Evolutionary conservation across 1,140 invertebrate genomes (phyloP).

Genomic region (Polyergus mexicanus): DNA sequence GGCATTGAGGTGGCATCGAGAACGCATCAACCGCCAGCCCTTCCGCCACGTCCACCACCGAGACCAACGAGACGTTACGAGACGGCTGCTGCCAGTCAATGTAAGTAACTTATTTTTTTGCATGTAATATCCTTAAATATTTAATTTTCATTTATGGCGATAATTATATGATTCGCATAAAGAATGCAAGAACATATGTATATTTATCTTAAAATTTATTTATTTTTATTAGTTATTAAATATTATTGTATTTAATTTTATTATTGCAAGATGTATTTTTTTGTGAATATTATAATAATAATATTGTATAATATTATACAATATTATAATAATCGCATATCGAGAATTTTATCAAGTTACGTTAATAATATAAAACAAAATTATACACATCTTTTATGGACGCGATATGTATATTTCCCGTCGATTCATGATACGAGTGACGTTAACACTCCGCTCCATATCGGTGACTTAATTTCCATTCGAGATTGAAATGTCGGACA

Average conservation of each 20-base stretch:
- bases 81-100: slow-evolving; percentile 77
- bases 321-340: background rate
- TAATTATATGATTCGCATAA: background rate
- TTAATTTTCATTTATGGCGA: background rate
- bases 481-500: slow-evolving; percentile 18
- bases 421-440: slow-evolving; percentile 36
- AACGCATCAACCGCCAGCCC: slow-evolving; percentile 84
- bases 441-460: slow-evolving; percentile 25
- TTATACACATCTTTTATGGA: background rate
- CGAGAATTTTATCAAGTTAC: background rate
- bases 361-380: background rate
- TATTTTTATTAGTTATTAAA: background rate
- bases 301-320: background rate
- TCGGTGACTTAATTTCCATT: slow-evolving; percentile 59
- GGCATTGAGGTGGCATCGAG: slow-evolving; percentile 79
- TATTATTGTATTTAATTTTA: background rate
- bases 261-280: background rate
- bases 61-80: slow-evolving; percentile 83
- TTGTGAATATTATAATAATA: background rate
- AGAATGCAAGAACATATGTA: background rate
- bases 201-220: background rate
- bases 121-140: background rate
- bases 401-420: slow-evolving; percentile 5
- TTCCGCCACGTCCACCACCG: slow-evolving; percentile 84
- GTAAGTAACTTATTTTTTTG: slow-evolving; percentile 73